Evolutionary conservation across 2,797 vertebrate genomes (phyloP).

Genomic region (Poeciliopsis paucimaculata): DNA sequence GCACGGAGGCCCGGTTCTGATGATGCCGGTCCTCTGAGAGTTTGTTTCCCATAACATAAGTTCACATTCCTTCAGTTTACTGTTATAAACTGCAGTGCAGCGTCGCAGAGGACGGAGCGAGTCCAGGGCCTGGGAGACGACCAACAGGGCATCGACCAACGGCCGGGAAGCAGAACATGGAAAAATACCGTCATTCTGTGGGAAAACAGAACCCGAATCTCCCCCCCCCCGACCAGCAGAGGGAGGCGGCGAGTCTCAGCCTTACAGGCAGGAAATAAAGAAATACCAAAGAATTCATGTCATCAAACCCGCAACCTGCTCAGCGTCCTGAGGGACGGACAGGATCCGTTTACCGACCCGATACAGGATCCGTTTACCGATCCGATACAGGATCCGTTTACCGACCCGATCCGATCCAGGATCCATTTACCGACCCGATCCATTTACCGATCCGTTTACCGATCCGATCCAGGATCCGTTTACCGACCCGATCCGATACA

Average conservation of each 20-base stretch:
- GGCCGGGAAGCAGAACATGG: slow-evolving; percentile 58
- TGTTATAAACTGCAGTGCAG: slow-evolving; percentile 7
- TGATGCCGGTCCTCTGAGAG: background rate
- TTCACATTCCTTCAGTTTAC: slow-evolving; percentile 38
- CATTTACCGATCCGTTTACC: too few relatives aligned
- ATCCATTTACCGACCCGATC: too few relatives aligned
- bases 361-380: too few relatives aligned
- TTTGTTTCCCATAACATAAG: slow-evolving; percentile 22
- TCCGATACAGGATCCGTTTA: too few relatives aligned
- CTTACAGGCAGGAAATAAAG: slow-evolving; percentile 28
- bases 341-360: slow-evolving; percentile 33
- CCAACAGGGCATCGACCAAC: slow-evolving; percentile 62
- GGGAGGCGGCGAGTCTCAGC: slow-evolving; percentile 6
- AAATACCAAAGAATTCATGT: slow-evolving; percentile 53
- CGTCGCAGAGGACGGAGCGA: slow-evolving; percentile 20
- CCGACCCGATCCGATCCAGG: too few relatives aligned
- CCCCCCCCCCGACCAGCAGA: slow-evolving; percentile 1
- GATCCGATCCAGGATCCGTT: too few relatives aligned
- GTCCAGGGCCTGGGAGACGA: slow-evolving; percentile 36
- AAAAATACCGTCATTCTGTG: slow-evolving; percentile 7
- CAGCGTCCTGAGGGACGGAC: slow-evolving; percentile 31
- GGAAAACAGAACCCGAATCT: slow-evolving; percentile 22
- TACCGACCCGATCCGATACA: too few relatives aligned
- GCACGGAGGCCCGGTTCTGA: background rate
- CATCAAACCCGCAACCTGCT: slow-evolving; percentile 36